A percentile compares a stretch with the other conserved stretches of the same genome.
Evolutionary conservation across 2,888 invertebrate species (phyloP).

Genomic region (Aradus depressus): DNA sequence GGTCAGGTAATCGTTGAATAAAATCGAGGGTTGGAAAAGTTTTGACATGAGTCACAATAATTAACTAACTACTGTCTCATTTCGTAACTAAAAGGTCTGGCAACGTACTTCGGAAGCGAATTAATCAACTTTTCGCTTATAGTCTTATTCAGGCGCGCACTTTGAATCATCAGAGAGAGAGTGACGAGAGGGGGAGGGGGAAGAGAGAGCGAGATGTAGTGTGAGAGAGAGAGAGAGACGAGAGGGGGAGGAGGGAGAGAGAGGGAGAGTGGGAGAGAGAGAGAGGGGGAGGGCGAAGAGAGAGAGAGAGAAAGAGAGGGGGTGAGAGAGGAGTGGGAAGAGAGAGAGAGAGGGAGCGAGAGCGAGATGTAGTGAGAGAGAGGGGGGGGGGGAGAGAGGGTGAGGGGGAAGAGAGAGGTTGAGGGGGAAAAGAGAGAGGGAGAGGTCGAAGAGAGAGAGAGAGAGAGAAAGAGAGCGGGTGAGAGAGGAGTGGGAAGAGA

Average conservation of each 20-base stretch:
- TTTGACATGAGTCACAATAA: too few species aligned
- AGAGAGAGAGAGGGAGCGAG: slow-evolving; percentile 12
- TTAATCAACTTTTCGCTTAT: too few species aligned
- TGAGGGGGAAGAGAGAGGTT: neutral
- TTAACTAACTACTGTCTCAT: too few species aligned
- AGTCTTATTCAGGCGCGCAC: too few species aligned
- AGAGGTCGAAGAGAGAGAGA: slow-evolving; percentile 1
- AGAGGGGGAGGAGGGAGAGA: neutral
- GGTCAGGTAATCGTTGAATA: too few species aligned
- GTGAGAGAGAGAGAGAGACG: neutral
- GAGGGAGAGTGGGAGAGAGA: neutral
- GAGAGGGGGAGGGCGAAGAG: neutral
- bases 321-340: too few species aligned
- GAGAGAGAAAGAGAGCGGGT: slow-evolving; percentile 13
- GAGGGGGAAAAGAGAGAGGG: neutral
- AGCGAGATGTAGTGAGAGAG: slow-evolving; percentile 4
- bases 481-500: slow-evolving; percentile 14
- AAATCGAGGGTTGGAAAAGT: too few species aligned
- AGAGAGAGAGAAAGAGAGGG: slow-evolving; percentile 6
- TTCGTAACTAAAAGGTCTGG: too few species aligned
- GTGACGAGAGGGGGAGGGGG: neutral
- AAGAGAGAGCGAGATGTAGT: slow-evolving; percentile 3
- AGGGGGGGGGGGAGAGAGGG: neutral
- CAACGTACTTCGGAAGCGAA: too few species aligned
- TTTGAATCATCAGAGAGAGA: too few species aligned